A percentile compares a stretch with the other conserved stretches of the same genome.
Evolutionary conservation across 2,888 invertebrate genomes (phyloP).

Genomic region (Camponotus fellah): DNA sequence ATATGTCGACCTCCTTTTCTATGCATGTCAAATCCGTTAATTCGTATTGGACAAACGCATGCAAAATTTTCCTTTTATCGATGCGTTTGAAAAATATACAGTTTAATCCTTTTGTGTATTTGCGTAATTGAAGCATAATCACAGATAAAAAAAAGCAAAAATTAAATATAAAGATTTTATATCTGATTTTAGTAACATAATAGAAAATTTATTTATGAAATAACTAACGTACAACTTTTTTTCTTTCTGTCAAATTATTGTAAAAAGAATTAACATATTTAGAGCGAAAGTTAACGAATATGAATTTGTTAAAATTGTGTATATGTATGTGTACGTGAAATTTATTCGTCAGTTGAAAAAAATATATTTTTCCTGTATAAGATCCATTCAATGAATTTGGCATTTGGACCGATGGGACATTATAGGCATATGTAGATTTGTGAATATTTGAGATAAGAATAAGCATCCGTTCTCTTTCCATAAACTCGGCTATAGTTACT

Average conservation of each 20-base stretch:
- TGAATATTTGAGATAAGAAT: slow-evolving; percentile 16
- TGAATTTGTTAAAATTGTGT: background rate
- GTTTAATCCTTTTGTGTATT: background rate
- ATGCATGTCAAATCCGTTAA: slow-evolving; percentile 32
- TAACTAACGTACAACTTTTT: slow-evolving; percentile 1
- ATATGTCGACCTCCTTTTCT: slow-evolving; percentile 18
- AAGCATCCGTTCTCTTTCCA: slow-evolving; percentile 20
- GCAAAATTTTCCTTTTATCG: background rate
- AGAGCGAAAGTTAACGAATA: background rate
- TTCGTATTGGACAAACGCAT: background rate
- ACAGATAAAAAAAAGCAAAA: background rate
- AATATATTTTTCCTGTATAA: background rate
- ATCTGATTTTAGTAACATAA: background rate
- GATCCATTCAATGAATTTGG: background rate
- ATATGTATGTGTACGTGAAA: slow-evolving; percentile 7
- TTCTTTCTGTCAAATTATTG: background rate
- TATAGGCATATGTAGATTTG: slow-evolving; percentile 17
- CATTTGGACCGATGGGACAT: background rate
- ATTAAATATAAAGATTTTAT: background rate
- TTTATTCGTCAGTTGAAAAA: slow-evolving; percentile 7
- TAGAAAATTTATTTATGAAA: background rate
- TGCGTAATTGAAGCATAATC: slow-evolving; percentile 1
- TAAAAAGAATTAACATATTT: background rate
- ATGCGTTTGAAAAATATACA: background rate
- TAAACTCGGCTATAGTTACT: slow-evolving; percentile 38